Conservation (phyloP, 2,797 vertebrate species). For the Leptodactylus fallax region DNA sequence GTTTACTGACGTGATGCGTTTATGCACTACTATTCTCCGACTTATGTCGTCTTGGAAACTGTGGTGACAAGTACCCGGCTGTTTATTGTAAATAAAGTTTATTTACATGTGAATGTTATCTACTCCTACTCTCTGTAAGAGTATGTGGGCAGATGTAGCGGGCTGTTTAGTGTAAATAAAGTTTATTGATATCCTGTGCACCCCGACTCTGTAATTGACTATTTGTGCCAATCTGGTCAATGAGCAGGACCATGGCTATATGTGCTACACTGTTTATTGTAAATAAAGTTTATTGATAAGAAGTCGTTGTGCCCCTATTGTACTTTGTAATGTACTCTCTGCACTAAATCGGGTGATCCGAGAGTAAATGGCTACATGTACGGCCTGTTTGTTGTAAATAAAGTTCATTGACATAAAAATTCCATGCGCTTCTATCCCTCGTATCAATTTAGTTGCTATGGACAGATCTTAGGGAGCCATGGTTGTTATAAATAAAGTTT, state of each 20-base stretch:
- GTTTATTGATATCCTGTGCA: neutral
- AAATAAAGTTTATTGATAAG: neutral
- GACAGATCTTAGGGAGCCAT: neutral
- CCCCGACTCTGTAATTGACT: too few species aligned
- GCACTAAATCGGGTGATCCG: neutral
- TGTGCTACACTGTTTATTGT: neutral
- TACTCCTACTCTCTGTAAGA: neutral
- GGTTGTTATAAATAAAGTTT: neutral
- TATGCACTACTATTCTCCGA: neutral
- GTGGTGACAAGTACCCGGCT: neutral
- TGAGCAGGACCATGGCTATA: neutral
- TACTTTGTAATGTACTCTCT: neutral
- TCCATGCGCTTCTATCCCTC: neutral
- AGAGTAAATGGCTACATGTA: neutral
- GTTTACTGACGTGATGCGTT: neutral
- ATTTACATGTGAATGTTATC: neutral
- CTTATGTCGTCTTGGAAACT: neutral
- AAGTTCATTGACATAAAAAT: neutral
- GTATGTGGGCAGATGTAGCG: too few species aligned
- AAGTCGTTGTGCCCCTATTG: too few species aligned
- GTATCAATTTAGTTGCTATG: too few species aligned
- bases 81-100: neutral
- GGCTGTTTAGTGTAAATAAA: neutral
- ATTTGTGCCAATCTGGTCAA: neutral
- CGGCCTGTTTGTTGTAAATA: neutral